These are phyloP conservation scores for Oligia fasciuncula DNA, from an alignment of 2,888 invertebrate genomes.

Conservation along the genomic window DNA sequence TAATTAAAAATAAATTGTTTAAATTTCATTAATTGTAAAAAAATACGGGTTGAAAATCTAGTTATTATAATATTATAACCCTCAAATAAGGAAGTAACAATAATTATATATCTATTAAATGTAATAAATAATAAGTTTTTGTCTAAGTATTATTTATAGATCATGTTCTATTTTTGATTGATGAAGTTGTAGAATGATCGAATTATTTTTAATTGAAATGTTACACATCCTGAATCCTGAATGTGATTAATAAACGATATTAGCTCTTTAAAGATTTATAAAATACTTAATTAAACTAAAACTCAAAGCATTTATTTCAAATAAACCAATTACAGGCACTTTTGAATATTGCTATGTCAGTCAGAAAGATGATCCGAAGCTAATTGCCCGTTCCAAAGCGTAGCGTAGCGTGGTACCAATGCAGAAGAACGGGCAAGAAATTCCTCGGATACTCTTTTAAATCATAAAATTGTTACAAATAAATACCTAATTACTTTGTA, in stretches of 20 bases:
- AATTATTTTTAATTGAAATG: slow-evolving; percentile 3
- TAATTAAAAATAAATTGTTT: slow-evolving; percentile 21
- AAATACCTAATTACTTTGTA: background rate
- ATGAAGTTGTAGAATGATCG: background rate
- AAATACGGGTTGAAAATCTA: background rate
- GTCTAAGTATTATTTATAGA: background rate
- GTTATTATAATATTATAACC: slow-evolving; percentile 11
- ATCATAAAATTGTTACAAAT: background rate
- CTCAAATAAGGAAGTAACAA: slow-evolving; percentile 25
- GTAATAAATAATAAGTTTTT: slow-evolving; percentile 28
- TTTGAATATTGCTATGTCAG: background rate
- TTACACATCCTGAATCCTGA: slow-evolving; percentile 32
- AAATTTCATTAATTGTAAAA: slow-evolving; percentile 4
- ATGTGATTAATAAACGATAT: slow-evolving; percentile 20
- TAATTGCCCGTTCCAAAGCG: background rate
- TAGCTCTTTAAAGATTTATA: background rate
- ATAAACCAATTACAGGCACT: too few relatives aligned
- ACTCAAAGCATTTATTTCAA: background rate
- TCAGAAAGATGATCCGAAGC: background rate
- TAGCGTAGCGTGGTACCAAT: too few relatives aligned
- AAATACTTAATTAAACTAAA: background rate
- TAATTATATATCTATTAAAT: slow-evolving; percentile 1
- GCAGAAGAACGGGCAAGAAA: background rate
- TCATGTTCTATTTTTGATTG: slow-evolving; percentile 16
- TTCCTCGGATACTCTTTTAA: background rate